These are phyloP conservation scores for Brachionus calyciflorus DNA, from an alignment of 1,140 invertebrate genomes.

Conservation along the genomic window DNA sequence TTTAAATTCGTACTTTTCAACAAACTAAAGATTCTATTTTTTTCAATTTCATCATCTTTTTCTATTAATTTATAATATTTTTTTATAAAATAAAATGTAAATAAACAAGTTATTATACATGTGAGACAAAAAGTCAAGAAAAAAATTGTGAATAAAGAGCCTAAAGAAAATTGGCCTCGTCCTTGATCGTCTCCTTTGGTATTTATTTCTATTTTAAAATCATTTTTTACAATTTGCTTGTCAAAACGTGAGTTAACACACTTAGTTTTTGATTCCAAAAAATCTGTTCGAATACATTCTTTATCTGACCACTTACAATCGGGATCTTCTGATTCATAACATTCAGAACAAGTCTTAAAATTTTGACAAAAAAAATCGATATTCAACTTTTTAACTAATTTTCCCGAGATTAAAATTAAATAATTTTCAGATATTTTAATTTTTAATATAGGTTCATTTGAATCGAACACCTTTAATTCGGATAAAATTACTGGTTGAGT, in stretches of 20 bases:
- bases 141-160: conserved; percentile 7
- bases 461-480: neutral
- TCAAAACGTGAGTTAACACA: neutral
- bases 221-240: neutral
- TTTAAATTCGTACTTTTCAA: neutral
- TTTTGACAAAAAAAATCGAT: neutral
- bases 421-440: neutral
- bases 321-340: neutral
- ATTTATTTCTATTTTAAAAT: neutral
- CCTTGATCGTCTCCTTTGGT: neutral
- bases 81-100: conserved; percentile 6
- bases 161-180: neutral
- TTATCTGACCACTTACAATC: neutral
- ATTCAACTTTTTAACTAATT: neutral
- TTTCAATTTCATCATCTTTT: neutral
- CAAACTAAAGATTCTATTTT: neutral
- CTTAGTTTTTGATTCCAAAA: neutral
- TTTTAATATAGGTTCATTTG: neutral
- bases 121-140: neutral
- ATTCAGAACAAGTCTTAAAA: neutral
- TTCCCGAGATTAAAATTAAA: neutral
- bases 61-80: neutral
- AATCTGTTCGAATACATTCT: neutral
- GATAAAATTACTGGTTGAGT: conserved; percentile 7
- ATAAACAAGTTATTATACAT: neutral